A percentile compares a stretch with the other conserved stretches of the same genome.
These are phyloP conservation scores for Oithona nana DNA, from an alignment of 2,888 invertebrate species.

Conservation along the genomic window DNA sequence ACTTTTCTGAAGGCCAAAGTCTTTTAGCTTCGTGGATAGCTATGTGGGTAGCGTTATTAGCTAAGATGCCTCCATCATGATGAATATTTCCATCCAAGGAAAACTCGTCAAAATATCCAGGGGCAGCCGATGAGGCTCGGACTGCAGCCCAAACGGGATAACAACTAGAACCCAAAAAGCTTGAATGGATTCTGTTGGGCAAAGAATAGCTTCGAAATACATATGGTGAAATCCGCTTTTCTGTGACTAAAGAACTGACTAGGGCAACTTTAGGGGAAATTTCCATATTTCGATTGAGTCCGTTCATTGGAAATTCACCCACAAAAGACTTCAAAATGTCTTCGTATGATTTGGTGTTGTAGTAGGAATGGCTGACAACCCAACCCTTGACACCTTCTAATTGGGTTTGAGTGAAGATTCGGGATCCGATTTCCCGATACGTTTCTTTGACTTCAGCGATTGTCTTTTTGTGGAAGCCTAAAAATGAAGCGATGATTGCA, in stretches of 20 bases:
- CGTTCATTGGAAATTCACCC: conserved; percentile 29
- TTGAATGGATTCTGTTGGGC: conserved; percentile 45
- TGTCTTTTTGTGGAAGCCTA: conserved; percentile 41
- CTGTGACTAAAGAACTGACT: conserved; percentile 59
- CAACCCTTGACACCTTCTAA: conserved; percentile 50
- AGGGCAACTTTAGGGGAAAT: conserved; percentile 40
- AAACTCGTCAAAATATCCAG: conserved; percentile 72
- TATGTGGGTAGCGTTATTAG: conserved; percentile 72
- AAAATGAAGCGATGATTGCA: conserved; percentile 52
- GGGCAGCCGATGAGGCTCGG: conserved; percentile 74
- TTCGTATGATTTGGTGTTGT: conserved; percentile 68
- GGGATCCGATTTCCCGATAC: conserved; percentile 40
- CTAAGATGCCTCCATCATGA: conserved; percentile 60
- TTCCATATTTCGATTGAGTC: conserved; percentile 26
- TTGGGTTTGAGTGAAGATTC: conserved; percentile 45
- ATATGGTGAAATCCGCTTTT: conserved; percentile 47
- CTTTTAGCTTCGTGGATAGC: conserved; percentile 68
- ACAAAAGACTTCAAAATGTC: conserved; percentile 45
- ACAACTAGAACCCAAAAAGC: conserved; percentile 46
- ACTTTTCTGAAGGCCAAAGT: conserved; percentile 51
- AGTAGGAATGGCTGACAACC: conserved; percentile 70
- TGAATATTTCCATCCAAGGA: conserved; percentile 45
- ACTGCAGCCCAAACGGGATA: conserved; percentile 62
- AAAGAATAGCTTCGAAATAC: conserved; percentile 68
- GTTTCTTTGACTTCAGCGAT: conserved; percentile 40